A percentile compares a stretch with the other conserved stretches of the same genome.
phyloP scores from a whole-genome alignment of 1,140 invertebrate genomes.

The Leptoteleia sp. region DNA sequence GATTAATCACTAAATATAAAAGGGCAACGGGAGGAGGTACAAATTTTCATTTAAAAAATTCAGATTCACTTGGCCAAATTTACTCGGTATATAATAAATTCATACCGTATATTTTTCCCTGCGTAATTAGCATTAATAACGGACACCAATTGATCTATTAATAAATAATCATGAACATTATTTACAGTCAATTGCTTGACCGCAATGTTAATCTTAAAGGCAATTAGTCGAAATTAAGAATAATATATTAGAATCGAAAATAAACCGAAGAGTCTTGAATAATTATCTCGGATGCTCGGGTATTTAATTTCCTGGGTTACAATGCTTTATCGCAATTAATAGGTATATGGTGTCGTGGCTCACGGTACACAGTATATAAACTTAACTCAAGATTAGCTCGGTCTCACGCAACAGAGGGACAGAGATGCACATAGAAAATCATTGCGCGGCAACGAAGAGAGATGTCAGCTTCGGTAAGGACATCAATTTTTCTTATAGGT shows the following conservation, averaged over 20 bases:
- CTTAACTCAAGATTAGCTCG: conserved; percentile 72
- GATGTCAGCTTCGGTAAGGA: conserved; percentile 59
- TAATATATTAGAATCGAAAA: conserved; percentile 9
- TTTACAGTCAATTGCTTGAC: too few relatives aligned
- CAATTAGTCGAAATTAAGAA: conserved; percentile 23
- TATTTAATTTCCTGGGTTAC: conserved; percentile 65
- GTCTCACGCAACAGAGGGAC: conserved; percentile 67
- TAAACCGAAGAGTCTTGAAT: conserved; percentile 34
- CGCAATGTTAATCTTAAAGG: too few relatives aligned
- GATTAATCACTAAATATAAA: too few relatives aligned
- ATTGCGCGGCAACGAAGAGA: conserved; percentile 28
- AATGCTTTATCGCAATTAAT: conserved; percentile 72
- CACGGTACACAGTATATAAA: conserved; percentile 72
- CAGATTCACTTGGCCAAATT: too few relatives aligned
- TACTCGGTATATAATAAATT: too few relatives aligned
- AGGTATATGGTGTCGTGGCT: conserved; percentile 70
- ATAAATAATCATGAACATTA: too few relatives aligned
- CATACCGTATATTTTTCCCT: too few relatives aligned
- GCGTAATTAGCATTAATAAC: too few relatives aligned
- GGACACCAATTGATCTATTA: too few relatives aligned
- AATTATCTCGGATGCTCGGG: conserved; percentile 51
- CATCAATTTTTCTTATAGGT: conserved; percentile 80
- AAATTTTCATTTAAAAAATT: too few relatives aligned
- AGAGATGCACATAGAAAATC: conserved; percentile 38
- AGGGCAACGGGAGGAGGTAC: too few relatives aligned